Base-by-base conservation (phyloP, 2,888 invertebrate genomes). In the Arrhopalites spinosus region DNA sequence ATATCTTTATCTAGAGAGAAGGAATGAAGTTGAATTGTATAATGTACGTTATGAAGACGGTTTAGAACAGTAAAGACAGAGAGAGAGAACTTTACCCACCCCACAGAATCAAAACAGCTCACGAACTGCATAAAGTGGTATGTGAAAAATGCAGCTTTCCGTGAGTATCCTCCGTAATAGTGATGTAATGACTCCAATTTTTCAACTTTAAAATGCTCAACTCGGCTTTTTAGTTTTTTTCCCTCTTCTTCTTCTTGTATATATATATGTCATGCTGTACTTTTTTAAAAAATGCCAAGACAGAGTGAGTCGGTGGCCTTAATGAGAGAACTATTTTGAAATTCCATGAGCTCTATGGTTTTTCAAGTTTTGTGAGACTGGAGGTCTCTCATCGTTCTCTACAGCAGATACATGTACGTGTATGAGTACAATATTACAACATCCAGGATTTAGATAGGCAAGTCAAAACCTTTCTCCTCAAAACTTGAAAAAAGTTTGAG, bases 171-270 rank as follows among this genome's bases (percentile, higher is more conserved):
- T 63, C 73, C 70, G 73, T 79, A 78, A 79, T 78, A 73, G 70
- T 78, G 70, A 63, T 71, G 77, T 79, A 79, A 79, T 79, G 78
- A 77, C 77, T 78, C 76, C 67, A 74, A 79, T 78, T 79, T 77
- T 73, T 75, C 71, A 76, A 69, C 20, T 59, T 59, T 59, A 59
- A 59, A 59, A 59, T 59, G 23, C 8, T 59, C 59, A 59, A 20
- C 59, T 20, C 23, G 23, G 11, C 59, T 20, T 7, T 1, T 7
- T 25, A 13, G 20, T 25, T 59, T 20, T 53, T 13, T 59, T 59
- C 59, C 23, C 53, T 5, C 20, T 53, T 15, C 2, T 25, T 2
- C 20, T 36, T 59, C 59, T 20, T 25, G 20, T 25, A 59, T 23
- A 59, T 59, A 25, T 59, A 11, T 25, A 8, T 8, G 53, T 5